phyloP scores from a whole-genome alignment of 2,888 invertebrate genomes.

The Philaethria dido region DNA sequence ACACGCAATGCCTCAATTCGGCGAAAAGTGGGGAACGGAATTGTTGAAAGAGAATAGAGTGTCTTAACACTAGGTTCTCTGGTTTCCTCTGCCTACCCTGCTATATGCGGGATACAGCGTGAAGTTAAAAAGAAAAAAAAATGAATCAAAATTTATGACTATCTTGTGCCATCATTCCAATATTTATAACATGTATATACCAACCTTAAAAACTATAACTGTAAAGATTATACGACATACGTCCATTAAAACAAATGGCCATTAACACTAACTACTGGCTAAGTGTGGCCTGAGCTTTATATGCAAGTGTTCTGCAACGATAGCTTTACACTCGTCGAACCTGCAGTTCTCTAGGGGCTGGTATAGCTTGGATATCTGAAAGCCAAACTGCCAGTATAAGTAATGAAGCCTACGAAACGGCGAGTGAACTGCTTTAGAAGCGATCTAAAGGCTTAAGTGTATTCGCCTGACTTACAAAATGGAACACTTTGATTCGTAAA shows the following conservation, averaged over 20 bases:
- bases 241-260: conserved; percentile 5
- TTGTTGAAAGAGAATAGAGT: too few species aligned
- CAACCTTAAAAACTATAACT: background rate
- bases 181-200: too few species aligned
- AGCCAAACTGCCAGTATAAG: conserved; percentile 56
- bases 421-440: conserved; percentile 41
- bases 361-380: conserved; percentile 52
- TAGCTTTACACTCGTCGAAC: conserved; percentile 21
- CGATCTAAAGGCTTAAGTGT: conserved; percentile 42
- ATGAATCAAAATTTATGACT: too few species aligned
- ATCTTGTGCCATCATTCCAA: too few species aligned
- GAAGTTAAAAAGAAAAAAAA: too few species aligned
- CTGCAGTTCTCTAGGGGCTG: conserved; percentile 47
- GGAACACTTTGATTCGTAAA: conserved; percentile 41
- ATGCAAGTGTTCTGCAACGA: conserved; percentile 27
- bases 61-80: too few species aligned
- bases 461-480: conserved; percentile 41
- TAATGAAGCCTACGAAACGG: conserved; percentile 53
- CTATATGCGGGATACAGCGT: too few species aligned
- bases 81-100: too few species aligned
- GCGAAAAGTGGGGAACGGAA: too few species aligned
- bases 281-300: conserved; percentile 20
- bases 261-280: conserved; percentile 3
- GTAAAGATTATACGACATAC: background rate
- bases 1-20: too few species aligned